Evolutionary conservation across 2,113 vertebrate species (phyloP).

Genomic region (Electrona antarctica): DNA sequence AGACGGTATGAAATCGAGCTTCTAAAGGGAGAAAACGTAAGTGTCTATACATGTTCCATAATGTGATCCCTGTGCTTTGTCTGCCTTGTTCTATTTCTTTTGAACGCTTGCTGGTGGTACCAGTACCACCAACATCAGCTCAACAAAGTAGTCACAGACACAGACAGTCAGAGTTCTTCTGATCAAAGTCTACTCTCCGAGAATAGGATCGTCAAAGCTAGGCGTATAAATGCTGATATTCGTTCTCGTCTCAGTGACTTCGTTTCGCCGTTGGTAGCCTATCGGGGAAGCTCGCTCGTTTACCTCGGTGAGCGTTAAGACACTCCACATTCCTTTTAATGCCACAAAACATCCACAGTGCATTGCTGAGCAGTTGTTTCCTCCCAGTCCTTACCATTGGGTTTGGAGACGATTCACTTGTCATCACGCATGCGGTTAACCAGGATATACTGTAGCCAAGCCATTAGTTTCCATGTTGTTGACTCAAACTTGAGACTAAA

Average conservation of each 20-base stretch:
- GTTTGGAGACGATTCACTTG: slow-evolving; percentile 24
- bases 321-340: slow-evolving; percentile 64
- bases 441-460: not conserved
- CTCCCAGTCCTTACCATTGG: not conserved
- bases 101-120: too few species aligned
- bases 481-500: slow-evolving; percentile 31
- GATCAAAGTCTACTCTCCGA: not conserved
- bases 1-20: slow-evolving; percentile 51
- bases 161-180: too few species aligned
- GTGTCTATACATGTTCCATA: slow-evolving; percentile 16
- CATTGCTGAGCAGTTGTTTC: slow-evolving; percentile 37
- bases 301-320: slow-evolving; percentile 44
- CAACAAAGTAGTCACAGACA: too few species aligned
- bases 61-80: not conserved
- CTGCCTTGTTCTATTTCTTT: not conserved
- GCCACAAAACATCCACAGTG: slow-evolving; percentile 47
- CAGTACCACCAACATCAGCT: too few species aligned
- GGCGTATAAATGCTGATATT: not conserved
- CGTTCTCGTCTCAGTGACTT: slow-evolving; percentile 1
- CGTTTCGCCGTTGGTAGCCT: slow-evolving; percentile 14
- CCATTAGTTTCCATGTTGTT: slow-evolving; percentile 40
- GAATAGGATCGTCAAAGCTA: too few species aligned
- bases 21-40: slow-evolving; percentile 35
- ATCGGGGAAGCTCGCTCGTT: slow-evolving; percentile 53
- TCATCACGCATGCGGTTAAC: slow-evolving; percentile 45